phyloP scores from a whole-genome alignment of 2,888 invertebrate species.

The Cephus runcator region DNA sequence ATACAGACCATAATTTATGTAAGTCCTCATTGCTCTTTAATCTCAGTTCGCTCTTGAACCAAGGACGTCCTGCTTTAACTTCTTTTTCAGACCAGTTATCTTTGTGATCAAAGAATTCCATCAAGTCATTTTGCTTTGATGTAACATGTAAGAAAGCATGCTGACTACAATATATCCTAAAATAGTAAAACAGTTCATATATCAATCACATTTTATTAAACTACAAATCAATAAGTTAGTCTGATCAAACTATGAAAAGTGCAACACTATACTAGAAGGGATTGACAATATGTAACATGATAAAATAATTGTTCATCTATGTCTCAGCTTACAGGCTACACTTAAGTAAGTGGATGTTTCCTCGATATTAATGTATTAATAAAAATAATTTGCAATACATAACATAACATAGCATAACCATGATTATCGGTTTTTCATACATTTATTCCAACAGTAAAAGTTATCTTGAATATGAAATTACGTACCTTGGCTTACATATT shows the following conservation, averaged over 20 bases:
- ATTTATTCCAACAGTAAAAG: neutral
- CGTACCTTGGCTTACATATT: conserved; percentile 22
- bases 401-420: neutral
- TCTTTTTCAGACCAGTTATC: conserved; percentile 84
- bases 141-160: conserved; percentile 59
- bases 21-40: conserved; percentile 95
- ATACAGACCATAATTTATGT: conserved; percentile 92
- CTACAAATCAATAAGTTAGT: neutral
- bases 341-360: neutral
- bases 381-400: neutral
- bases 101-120: conserved; percentile 90
- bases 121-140: conserved; percentile 68
- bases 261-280: neutral
- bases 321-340: neutral
- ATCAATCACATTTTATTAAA: neutral
- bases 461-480: neutral
- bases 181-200: neutral
- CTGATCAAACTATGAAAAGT: neutral
- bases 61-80: conserved; percentile 85
- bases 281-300: neutral
- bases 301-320: neutral
- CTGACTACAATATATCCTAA: conserved; percentile 6
- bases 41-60: conserved; percentile 90
- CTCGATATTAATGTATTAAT: neutral
- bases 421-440: neutral